Conservation (phyloP, 2,888 invertebrate genomes). For the Orthosia gothica region DNA sequence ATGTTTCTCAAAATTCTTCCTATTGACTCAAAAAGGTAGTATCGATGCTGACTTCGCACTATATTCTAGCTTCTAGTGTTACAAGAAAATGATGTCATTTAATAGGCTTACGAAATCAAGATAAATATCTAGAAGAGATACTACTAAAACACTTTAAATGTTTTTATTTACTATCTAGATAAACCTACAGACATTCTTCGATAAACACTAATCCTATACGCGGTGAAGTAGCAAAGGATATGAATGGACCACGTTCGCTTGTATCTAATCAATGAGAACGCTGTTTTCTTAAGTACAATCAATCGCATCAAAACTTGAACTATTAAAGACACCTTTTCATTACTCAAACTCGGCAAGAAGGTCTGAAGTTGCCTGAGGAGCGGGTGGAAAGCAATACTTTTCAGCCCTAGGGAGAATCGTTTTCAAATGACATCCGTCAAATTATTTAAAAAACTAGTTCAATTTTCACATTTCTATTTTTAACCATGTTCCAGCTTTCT, state of each 20-base stretch:
- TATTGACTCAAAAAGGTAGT: background rate
- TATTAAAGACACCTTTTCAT: background rate
- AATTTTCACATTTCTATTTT: too few relatives aligned
- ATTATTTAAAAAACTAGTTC: too few relatives aligned
- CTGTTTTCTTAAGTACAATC: background rate
- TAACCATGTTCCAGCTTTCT: too few relatives aligned
- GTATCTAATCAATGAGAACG: background rate
- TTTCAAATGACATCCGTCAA: too few relatives aligned
- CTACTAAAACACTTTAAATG: constrained; percentile 37
- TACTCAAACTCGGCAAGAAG: too few relatives aligned
- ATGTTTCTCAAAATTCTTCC: background rate
- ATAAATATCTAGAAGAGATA: constrained; percentile 31
- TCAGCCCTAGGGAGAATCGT: too few relatives aligned
- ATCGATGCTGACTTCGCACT: background rate
- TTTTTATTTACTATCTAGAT: constrained; percentile 43
- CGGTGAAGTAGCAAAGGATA: constrained; percentile 25
- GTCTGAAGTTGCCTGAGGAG: too few relatives aligned
- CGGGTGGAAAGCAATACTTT: too few relatives aligned
- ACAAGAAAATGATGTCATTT: background rate
- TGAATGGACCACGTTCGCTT: background rate
- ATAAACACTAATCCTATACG: constrained; percentile 24
- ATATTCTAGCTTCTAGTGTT: background rate
- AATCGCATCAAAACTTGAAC: background rate
- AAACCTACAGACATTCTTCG: background rate
- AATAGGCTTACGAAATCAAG: background rate